Conservation (phyloP, 2,797 vertebrate genomes). For the Arrhamphus sclerolepis region DNA sequence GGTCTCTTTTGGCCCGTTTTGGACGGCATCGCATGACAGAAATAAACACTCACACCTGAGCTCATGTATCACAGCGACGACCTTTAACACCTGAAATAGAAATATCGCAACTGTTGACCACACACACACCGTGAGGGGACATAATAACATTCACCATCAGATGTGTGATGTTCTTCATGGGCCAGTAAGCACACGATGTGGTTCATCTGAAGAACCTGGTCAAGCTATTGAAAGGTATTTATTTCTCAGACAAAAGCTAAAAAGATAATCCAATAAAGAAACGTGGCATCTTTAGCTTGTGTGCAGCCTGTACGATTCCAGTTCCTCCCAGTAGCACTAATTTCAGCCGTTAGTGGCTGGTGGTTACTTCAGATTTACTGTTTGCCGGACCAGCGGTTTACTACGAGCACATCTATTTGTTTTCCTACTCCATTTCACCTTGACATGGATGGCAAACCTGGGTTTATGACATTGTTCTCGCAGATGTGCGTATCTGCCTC, state of each 20-base stretch:
- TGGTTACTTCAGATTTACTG: conserved; percentile 64
- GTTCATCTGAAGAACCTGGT: too few relatives aligned
- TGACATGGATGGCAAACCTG: conserved; percentile 65
- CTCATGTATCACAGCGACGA: conserved; percentile 49
- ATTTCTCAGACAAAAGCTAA: too few relatives aligned
- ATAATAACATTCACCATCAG: neutral
- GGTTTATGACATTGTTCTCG: conserved; percentile 59
- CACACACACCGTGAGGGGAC: conserved; percentile 12
- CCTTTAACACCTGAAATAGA: conserved; percentile 46
- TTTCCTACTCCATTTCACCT: conserved; percentile 80
- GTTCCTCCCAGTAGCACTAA: conserved; percentile 47
- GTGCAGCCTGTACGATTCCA: conserved; percentile 23
- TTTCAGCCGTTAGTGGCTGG: conserved; percentile 50
- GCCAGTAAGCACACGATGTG: too few relatives aligned
- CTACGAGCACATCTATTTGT: conserved; percentile 79
- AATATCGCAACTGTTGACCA: conserved; percentile 46
- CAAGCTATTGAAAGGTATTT: too few relatives aligned
- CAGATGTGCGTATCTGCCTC: conserved; percentile 57
- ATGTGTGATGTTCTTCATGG: too few relatives aligned
- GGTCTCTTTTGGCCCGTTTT: conserved; percentile 51
- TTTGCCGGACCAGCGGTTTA: conserved; percentile 60
- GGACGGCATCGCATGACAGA: conserved; percentile 18
- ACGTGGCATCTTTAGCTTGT: conserved; percentile 8
- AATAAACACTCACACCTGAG: conserved; percentile 19
- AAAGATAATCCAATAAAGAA: too few relatives aligned